Evolutionary conservation across 1,140 invertebrate species (phyloP).

Genomic region (Ceratitis capitata): DNA sequence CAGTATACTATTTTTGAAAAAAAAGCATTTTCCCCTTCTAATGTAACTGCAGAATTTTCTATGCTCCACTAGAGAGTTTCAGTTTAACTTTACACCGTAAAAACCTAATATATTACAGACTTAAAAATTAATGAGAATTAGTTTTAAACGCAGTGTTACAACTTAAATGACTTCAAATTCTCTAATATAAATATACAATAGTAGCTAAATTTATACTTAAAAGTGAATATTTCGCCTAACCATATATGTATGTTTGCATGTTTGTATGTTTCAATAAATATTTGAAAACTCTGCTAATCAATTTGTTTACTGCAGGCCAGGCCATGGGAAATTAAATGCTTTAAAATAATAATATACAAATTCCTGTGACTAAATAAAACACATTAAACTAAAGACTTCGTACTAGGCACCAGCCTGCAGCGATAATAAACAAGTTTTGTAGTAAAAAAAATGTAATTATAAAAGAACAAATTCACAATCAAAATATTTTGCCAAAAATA

Average conservation of each 20-base stretch:
- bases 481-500: not conserved
- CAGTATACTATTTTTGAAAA: not conserved
- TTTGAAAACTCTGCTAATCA: not conserved
- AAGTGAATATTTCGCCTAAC: not conserved
- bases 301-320: not conserved
- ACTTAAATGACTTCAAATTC: conserved; percentile 20
- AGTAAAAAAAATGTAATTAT: not conserved
- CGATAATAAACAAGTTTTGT: not conserved
- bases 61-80: not conserved
- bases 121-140: conserved; percentile 15
- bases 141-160: not conserved
- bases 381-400: not conserved
- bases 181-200: not conserved
- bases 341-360: no score
- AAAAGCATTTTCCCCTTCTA: not conserved
- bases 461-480: conserved; percentile 15
- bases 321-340: no score
- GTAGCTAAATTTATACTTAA: not conserved
- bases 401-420: not conserved
- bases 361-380: no score
- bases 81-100: not conserved
- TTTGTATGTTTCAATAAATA: conserved; percentile 3
- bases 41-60: not conserved
- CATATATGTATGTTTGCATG: no score
- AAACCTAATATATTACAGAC: not conserved